A percentile compares a stretch with the other conserved stretches of the same genome.
Conservation (phyloP, 92 coral and sea anemone genomes). For the Isaurus tuberculatus region DNA sequence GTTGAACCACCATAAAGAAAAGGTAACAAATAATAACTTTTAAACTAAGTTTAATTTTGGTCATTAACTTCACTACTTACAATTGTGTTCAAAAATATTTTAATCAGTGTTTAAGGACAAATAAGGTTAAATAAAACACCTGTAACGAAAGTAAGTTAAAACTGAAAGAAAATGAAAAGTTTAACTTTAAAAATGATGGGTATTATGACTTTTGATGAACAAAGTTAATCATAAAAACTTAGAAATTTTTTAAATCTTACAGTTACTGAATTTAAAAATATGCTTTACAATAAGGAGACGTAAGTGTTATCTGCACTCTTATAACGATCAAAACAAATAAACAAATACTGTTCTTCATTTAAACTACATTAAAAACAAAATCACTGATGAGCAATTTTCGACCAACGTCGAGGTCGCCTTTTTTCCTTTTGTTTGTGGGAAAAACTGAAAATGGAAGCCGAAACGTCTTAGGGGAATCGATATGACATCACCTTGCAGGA, state of each 20-base stretch:
- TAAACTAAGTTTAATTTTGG: not conserved
- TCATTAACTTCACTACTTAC: not conserved
- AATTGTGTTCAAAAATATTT: not conserved
- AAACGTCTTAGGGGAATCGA: not conserved
- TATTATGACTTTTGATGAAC: too few relatives aligned
- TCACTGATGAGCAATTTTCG: not conserved
- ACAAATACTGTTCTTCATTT: not conserved
- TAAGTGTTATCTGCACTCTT: too few relatives aligned
- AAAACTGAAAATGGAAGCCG: not conserved
- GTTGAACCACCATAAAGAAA: constrained; percentile 72
- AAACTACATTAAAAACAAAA: too few relatives aligned
- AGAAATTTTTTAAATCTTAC: too few relatives aligned
- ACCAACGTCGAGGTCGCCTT: not conserved
- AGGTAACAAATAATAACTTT: constrained; percentile 53
- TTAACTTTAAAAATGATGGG: too few relatives aligned
- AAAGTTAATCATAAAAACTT: too few relatives aligned
- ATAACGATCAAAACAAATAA: too few relatives aligned
- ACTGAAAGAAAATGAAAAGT: too few relatives aligned
- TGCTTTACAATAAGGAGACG: not conserved
- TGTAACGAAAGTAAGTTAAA: too few relatives aligned
- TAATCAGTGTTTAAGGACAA: too few relatives aligned
- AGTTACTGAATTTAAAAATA: too few relatives aligned
- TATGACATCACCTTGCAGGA: not conserved
- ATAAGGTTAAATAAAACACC: too few relatives aligned
- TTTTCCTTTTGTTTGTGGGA: not conserved